Percentiles rank a stretch among this genome's conserved stretches.
phyloP scores from a whole-genome alignment of 2,888 invertebrate species.

The Campoletis raptor region DNA sequence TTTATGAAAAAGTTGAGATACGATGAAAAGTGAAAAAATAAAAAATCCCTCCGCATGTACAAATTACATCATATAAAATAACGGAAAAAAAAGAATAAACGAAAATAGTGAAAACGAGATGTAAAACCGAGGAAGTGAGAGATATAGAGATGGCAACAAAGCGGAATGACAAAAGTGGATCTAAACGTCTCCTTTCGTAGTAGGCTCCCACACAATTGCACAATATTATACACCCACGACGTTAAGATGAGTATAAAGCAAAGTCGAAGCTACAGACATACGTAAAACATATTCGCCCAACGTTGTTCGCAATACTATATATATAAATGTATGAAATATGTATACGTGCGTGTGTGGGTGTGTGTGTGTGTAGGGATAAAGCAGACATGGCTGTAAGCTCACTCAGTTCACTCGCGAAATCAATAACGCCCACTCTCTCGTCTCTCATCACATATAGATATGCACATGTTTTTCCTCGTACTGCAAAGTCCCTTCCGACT shows the following conservation, averaged over 20 bases:
- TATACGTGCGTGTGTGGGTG: neutral
- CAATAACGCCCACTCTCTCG: constrained; percentile 66
- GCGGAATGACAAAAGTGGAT: constrained; percentile 56
- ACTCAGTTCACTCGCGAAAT: constrained; percentile 62
- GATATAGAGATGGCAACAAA: constrained; percentile 46
- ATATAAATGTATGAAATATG: neutral
- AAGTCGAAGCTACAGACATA: constrained; percentile 52
- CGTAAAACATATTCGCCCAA: constrained; percentile 25
- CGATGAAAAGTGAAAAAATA: constrained; percentile 19
- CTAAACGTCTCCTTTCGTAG: constrained; percentile 48
- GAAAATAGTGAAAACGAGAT: constrained; percentile 45
- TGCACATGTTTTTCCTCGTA: constrained; percentile 24
- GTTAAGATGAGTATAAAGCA: constrained; percentile 52
- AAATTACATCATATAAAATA: constrained; percentile 8
- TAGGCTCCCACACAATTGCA: neutral
- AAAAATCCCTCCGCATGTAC: constrained; percentile 8
- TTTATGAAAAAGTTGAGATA: constrained; percentile 1
- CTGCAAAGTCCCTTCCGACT: constrained; percentile 26
- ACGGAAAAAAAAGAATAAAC: constrained; percentile 41
- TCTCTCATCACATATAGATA: neutral
- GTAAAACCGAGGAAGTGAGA: constrained; percentile 35
- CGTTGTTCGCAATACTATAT: constrained; percentile 30
- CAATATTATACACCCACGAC: constrained; percentile 5
- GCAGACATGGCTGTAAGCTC: constrained; percentile 54
- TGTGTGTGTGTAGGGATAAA: neutral